Evolutionary conservation across 2,113 vertebrate species (phyloP).

Genomic region (Peromyscus polionotus): DNA sequence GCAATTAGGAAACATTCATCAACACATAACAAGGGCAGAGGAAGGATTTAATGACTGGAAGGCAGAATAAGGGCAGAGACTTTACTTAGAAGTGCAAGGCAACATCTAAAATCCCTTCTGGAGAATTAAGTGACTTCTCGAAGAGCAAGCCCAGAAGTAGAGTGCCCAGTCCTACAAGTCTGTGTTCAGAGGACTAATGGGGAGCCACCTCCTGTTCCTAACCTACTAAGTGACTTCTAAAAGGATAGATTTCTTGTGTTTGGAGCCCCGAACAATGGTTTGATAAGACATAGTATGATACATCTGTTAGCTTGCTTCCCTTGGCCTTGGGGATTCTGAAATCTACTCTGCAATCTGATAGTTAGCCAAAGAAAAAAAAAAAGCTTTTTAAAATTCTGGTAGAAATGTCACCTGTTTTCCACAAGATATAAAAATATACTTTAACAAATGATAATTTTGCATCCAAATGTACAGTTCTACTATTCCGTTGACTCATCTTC

Average conservation of each 20-base stretch:
- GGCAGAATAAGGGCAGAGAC: neutral
- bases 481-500: neutral
- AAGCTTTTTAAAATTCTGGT: constrained; percentile 57
- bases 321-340: neutral
- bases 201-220: neutral
- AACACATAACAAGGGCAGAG: constrained; percentile 40
- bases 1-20: constrained; percentile 63
- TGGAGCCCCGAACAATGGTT: neutral
- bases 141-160: neutral
- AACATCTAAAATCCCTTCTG: constrained; percentile 13
- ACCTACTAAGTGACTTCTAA: constrained; percentile 19
- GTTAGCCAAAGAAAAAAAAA: constrained; percentile 31
- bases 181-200: neutral
- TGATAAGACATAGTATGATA: constrained; percentile 29
- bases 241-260: neutral
- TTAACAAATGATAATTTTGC: constrained; percentile 57
- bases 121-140: constrained; percentile 4
- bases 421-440: constrained; percentile 41
- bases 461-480: constrained; percentile 44
- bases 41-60: constrained; percentile 53
- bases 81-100: constrained; percentile 6
- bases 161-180: neutral
- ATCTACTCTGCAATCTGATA: neutral
- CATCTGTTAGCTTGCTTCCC: neutral
- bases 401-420: constrained; percentile 56